Base-by-base conservation (phyloP, 1,140 invertebrate species). In the Eupeodes corollae region DNA sequence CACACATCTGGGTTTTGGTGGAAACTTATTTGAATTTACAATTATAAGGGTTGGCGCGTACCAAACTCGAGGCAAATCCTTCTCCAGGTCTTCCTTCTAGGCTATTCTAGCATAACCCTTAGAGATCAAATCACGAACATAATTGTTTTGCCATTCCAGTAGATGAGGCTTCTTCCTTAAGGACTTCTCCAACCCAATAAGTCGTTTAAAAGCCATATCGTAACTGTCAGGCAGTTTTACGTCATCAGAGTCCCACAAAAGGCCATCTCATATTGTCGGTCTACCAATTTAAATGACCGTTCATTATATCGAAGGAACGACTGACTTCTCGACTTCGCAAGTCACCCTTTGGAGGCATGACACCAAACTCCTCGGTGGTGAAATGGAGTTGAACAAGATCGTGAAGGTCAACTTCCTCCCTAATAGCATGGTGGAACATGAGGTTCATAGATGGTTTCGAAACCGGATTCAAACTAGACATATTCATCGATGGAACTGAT, bases 21-120 rank as follows among this genome's bases (percentile, higher is more conserved):
- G 52, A 16, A 10, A 37, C 47, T 59, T 59, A 14, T 56, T 53
- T 10, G 42, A 41, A 45, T 57, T 56, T 0, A 37, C 41, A 0
- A 57, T 56, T 0, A 48, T 52, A 26, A 63, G 59, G 37, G 59
- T 55, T 12, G 57, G 58, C 6, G 58, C 16, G 33, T 60, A 59
- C 51, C 55, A 54, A 37, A 37, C 15, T 3, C 35, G 35, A 3
- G 42, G 46, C 16, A 3, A n/a, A 18, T 37, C 15, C 13, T 5
- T 3, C 12, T 37, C 13, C 10, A 37, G 12, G 10, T 37, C 35
- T 11, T 13, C 15, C 15, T 10, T 16, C 3, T 3, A n/a, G 10
- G 35, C 35, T 5, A n/a, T 10, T n/a, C 35, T 13, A 5, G 35
- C 35, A 16, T 37, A 37, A 3, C 35, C 35, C 10, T 37, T 37